phyloP scores from a whole-genome alignment of 2,888 invertebrate species.

The Agonum fuliginosum region DNA sequence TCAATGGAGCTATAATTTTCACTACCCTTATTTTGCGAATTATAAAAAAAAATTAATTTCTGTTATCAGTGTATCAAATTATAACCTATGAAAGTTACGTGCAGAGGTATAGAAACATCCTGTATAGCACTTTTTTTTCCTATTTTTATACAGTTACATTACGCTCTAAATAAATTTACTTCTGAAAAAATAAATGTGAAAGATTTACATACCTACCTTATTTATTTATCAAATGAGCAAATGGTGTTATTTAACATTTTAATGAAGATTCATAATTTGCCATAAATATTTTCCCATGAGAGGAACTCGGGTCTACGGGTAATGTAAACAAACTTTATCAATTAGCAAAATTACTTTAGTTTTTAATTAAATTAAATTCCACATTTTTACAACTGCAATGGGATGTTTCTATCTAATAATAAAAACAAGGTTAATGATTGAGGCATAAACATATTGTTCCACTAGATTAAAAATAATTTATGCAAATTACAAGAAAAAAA shows the following conservation, averaged over 20 bases:
- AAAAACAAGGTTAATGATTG: conserved; percentile 3
- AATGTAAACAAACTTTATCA: conserved; percentile 25
- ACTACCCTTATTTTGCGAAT: too few species aligned
- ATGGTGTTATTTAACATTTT: conserved; percentile 16
- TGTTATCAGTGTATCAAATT: too few species aligned
- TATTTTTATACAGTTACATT: too few species aligned
- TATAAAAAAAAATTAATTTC: too few species aligned
- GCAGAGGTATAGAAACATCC: too few species aligned
- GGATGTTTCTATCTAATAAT: conserved; percentile 4
- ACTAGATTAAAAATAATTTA: conserved; percentile 12
- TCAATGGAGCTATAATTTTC: too few species aligned
- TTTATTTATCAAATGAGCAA: not conserved
- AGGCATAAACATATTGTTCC: conserved; percentile 16
- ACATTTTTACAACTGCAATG: conserved; percentile 12
- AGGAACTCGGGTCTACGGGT: conserved; percentile 13
- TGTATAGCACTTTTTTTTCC: too few species aligned
- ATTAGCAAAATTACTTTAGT: conserved; percentile 42
- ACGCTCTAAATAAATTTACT: too few species aligned
- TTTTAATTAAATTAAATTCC: conserved; percentile 31
- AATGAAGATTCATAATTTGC: conserved; percentile 13
- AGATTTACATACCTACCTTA: too few species aligned
- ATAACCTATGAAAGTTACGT: too few species aligned
- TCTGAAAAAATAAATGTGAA: too few species aligned
- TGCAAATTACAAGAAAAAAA: not conserved
- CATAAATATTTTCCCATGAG: not conserved